A percentile compares a stretch with the other conserved stretches of the same genome.
These are phyloP conservation scores for Polietes domitor DNA, from an alignment of 2,888 invertebrate genomes.

Conservation along the genomic window DNA sequence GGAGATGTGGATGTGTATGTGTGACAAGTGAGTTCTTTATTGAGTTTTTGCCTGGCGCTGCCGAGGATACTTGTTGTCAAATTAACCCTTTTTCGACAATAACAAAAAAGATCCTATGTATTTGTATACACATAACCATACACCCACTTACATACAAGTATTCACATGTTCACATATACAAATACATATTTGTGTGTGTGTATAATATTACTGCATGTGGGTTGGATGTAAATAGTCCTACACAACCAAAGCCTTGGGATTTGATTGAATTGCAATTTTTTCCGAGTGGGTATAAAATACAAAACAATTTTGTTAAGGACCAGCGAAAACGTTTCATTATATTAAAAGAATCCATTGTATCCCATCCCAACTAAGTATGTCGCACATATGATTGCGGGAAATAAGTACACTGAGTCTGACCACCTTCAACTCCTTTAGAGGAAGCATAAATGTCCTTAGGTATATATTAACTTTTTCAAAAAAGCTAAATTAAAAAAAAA, in stretches of 20 bases:
- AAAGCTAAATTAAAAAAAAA: no score
- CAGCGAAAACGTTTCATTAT: not conserved
- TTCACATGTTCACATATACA: not conserved
- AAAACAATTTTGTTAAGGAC: not conserved
- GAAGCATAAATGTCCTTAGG: no score
- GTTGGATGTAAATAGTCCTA: not conserved
- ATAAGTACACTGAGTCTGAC: no score
- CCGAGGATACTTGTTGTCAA: slow-evolving; percentile 11
- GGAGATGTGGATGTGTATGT: not conserved
- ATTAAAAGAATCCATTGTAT: not conserved
- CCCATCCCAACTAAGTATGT: not conserved
- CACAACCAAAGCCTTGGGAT: slow-evolving; percentile 1
- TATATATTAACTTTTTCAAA: no score
- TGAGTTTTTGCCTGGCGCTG: not conserved
- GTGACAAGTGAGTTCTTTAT: slow-evolving; percentile 14
- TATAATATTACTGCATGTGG: not conserved
- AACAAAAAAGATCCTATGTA: not conserved
- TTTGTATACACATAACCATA: not conserved
- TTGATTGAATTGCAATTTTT: slow-evolving; percentile 28
- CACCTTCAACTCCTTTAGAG: no score
- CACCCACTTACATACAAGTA: not conserved
- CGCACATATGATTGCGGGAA: no score
- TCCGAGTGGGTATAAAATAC: not conserved
- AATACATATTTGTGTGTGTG: no score
- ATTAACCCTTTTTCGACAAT: slow-evolving; percentile 33